A percentile compares a stretch with the other conserved stretches of the same genome.
These are phyloP conservation scores for Brenthis daphne DNA, from an alignment of 2,888 invertebrate species.

Conservation along the genomic window DNA sequence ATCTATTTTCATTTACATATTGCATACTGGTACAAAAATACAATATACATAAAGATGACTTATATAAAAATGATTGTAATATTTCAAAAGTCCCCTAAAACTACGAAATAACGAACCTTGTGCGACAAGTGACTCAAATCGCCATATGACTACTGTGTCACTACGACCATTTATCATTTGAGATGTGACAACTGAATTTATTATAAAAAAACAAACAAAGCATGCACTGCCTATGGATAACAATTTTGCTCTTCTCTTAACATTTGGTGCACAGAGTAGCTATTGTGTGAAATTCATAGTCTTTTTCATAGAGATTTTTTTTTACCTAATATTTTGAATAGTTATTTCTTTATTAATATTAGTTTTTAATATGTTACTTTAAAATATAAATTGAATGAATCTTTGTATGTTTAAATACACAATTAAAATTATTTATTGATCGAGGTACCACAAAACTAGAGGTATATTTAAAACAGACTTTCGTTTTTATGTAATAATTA, in stretches of 20 bases:
- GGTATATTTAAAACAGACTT: too few relatives aligned
- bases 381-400: too few relatives aligned
- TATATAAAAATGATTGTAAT: constrained; percentile 45
- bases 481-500: too few relatives aligned
- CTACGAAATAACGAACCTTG: constrained; percentile 45
- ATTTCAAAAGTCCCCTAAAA: constrained; percentile 53
- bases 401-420: too few relatives aligned
- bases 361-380: background rate
- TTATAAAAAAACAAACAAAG: constrained; percentile 79
- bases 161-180: constrained; percentile 71
- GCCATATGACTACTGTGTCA: constrained; percentile 79
- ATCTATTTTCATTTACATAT: constrained; percentile 14
- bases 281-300: constrained; percentile 38
- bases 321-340: too few relatives aligned
- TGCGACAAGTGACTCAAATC: constrained; percentile 71
- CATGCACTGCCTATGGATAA: constrained; percentile 58
- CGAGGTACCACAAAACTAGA: too few relatives aligned
- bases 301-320: too few relatives aligned
- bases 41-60: constrained; percentile 46
- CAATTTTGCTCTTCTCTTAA: constrained; percentile 58
- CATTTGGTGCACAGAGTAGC: constrained; percentile 53
- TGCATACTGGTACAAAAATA: constrained; percentile 36
- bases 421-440: too few relatives aligned
- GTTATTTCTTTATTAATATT: too few relatives aligned
- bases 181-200: constrained; percentile 81